Conservation (phyloP, 2,888 invertebrate genomes). For the Nymphalis polychloros region DNA sequence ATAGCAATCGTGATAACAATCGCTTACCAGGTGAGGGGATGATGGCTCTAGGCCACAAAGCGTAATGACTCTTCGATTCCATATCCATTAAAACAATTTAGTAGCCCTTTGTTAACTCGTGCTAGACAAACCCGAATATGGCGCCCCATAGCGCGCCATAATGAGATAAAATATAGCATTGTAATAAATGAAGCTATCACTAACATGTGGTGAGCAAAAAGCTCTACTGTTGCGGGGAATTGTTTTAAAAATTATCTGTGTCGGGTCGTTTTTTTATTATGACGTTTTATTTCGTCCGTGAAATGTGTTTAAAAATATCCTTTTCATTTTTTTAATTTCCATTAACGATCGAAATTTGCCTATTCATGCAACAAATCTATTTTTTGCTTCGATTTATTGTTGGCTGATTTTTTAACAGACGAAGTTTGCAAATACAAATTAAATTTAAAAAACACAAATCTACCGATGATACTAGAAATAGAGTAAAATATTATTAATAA, state of each 20-base stretch:
- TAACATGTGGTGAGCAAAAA: conserved; percentile 61
- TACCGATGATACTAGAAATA: too few relatives aligned
- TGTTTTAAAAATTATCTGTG: conserved; percentile 35
- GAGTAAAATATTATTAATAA: too few relatives aligned
- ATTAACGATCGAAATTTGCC: neutral
- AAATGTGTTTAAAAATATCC: conserved; percentile 15
- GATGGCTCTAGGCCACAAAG: conserved; percentile 58
- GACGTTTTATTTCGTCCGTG: conserved; percentile 11
- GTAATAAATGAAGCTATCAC: conserved; percentile 77
- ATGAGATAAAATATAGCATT: conserved; percentile 69
- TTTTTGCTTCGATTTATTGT: too few relatives aligned
- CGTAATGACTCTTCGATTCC: conserved; percentile 70
- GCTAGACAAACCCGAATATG: conserved; percentile 63
- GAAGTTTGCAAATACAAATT: too few relatives aligned
- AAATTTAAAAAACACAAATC: too few relatives aligned
- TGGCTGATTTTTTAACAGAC: too few relatives aligned
- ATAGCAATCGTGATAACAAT: conserved; percentile 66
- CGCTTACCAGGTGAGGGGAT: conserved; percentile 68
- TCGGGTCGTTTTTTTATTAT: conserved; percentile 24
- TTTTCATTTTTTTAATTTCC: conserved; percentile 6
- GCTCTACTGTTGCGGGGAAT: conserved; percentile 31
- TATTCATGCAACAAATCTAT: conserved; percentile 1
- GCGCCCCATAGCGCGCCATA: conserved; percentile 74
- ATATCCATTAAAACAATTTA: conserved; percentile 80
- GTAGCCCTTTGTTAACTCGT: conserved; percentile 64